phyloP scores from a whole-genome alignment of 2,113 vertebrate genomes.

The Aptenodytes patagonicus region DNA sequence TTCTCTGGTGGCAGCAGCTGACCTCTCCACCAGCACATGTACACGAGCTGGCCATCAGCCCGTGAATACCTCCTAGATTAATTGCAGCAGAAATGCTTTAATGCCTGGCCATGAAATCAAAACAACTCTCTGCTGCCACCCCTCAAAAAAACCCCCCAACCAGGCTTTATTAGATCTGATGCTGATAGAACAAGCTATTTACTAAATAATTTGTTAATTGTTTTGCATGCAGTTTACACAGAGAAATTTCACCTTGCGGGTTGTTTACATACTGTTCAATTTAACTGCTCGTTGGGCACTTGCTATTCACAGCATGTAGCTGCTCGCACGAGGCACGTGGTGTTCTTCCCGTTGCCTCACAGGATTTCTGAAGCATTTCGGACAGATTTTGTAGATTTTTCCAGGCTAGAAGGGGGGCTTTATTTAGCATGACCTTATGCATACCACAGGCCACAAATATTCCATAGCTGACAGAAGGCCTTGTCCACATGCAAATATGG shows the following conservation, averaged over 20 bases:
- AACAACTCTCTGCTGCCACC: not conserved
- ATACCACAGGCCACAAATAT: not conserved
- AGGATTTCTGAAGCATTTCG: not conserved
- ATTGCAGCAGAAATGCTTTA: not conserved
- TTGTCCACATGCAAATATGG: not conserved
- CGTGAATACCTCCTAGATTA: not conserved
- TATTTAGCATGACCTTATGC: not conserved
- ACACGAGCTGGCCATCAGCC: not conserved
- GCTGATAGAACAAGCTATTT: not conserved
- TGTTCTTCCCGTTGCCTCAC: not conserved
- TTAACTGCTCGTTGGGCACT: not conserved
- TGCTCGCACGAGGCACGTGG: not conserved
- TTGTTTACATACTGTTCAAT: slow-evolving; percentile 12
- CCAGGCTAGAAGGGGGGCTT: not conserved
- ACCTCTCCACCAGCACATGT: not conserved
- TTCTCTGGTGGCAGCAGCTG: not conserved
- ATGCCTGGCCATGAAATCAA: not conserved
- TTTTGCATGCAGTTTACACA: not conserved
- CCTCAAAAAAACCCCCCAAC: not conserved
- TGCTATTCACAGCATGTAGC: slow-evolving; percentile 20
- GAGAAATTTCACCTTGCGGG: not conserved
- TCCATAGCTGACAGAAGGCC: not conserved
- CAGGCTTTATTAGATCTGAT: not conserved
- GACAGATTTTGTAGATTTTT: not conserved
- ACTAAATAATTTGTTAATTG: not conserved